Evolutionary conservation across 23 tunicate genomes (phyloP).

Genomic region (Oikopleura dioica): DNA sequence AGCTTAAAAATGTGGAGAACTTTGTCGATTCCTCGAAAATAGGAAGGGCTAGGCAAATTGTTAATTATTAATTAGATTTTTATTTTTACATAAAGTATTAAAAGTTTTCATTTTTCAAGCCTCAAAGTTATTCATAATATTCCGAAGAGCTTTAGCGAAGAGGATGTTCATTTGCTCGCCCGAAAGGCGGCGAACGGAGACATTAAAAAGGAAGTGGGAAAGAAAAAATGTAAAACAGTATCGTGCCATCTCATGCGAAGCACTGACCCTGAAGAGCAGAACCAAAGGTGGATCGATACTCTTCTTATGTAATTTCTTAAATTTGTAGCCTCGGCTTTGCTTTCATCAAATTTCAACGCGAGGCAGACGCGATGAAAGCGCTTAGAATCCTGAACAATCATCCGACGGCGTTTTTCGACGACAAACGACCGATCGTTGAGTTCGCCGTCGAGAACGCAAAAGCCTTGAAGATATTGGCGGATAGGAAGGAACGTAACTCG

Average conservation of each 20-base stretch:
- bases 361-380: conserved; percentile 53
- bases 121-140: conserved; percentile 70
- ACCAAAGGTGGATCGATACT: neutral
- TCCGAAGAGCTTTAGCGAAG: conserved; percentile 33
- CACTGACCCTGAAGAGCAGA: neutral
- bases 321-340: conserved; percentile 37
- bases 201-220: conserved; percentile 3
- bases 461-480: neutral
- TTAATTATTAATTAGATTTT: no score
- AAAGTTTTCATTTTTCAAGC: no score
- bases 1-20: conserved; percentile 43
- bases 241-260: neutral
- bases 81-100: no score
- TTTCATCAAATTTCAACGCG: conserved; percentile 43
- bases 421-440: conserved; percentile 86
- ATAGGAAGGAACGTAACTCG: neutral
- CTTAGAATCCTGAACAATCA: conserved; percentile 65
- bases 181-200: conserved; percentile 20
- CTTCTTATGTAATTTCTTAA: no score
- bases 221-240: conserved; percentile 12
- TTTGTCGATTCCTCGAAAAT: conserved; percentile 52
- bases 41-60: no score
- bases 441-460: conserved; percentile 46
- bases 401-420: conserved; percentile 42
- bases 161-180: conserved; percentile 15